Percentiles rank a stretch among this genome's conserved stretches.
phyloP scores from a whole-genome alignment of 2,888 invertebrate genomes.

The Serrognathus titanus region DNA sequence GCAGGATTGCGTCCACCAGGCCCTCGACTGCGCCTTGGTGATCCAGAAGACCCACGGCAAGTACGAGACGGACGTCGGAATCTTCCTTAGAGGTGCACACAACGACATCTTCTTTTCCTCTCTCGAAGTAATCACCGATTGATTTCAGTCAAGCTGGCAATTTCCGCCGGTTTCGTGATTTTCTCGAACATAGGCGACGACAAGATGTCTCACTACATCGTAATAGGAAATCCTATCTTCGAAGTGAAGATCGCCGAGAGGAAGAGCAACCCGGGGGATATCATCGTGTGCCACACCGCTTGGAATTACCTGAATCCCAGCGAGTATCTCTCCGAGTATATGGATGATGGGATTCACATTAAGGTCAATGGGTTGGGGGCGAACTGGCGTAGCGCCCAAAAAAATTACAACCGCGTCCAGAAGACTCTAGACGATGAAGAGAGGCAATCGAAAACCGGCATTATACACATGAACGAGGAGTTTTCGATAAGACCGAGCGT shows the following conservation, averaged over 20 bases:
- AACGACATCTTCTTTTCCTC: not conserved
- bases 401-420: constrained; percentile 19
- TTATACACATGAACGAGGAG: constrained; percentile 17
- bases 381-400: constrained; percentile 42
- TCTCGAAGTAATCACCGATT: no score
- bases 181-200: constrained; percentile 58
- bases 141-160: constrained; percentile 59
- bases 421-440: constrained; percentile 20
- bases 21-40: constrained; percentile 64
- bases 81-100: constrained; percentile 56
- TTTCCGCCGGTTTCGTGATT: constrained; percentile 57
- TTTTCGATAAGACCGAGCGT: constrained; percentile 52
- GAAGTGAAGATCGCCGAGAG: constrained; percentile 56
- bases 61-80: constrained; percentile 60
- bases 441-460: constrained; percentile 8
- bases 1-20: constrained; percentile 60
- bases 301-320: constrained; percentile 60
- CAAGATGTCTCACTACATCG: constrained; percentile 55
- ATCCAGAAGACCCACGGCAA: constrained; percentile 65
- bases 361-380: constrained; percentile 46
- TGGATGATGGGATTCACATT: constrained; percentile 55
- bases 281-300: constrained; percentile 57
- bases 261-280: constrained; percentile 57
- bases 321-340: constrained; percentile 57
- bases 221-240: constrained; percentile 62